These are phyloP conservation scores for Synaphobranchus kaupii DNA, from an alignment of 2,797 vertebrate species.

Conservation along the genomic window DNA sequence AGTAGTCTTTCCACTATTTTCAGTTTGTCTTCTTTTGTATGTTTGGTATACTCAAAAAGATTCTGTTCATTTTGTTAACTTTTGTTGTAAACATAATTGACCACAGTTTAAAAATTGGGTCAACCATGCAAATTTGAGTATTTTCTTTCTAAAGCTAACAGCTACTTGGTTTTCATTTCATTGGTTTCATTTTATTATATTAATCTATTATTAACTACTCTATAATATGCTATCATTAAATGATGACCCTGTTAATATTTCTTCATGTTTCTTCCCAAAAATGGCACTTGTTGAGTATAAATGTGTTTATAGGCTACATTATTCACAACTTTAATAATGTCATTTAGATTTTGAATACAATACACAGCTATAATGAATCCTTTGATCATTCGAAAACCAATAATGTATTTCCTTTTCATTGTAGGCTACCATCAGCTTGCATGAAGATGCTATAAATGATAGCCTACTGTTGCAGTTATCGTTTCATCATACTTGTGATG, in stretches of 20 bases:
- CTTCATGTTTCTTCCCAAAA: too few relatives aligned
- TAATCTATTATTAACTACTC: too few relatives aligned
- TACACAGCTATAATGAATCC: too few relatives aligned
- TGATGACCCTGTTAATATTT: too few relatives aligned
- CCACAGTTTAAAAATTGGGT: background rate
- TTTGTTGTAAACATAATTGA: background rate
- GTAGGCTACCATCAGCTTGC: background rate
- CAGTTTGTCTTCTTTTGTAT: background rate
- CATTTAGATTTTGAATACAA: background rate
- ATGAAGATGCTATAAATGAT: background rate
- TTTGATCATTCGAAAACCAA: background rate
- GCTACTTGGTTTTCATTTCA: background rate
- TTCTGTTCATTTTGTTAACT: background rate
- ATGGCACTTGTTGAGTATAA: background rate
- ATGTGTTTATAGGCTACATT: background rate
- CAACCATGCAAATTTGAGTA: background rate
- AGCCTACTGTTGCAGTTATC: background rate
- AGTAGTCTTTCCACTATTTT: background rate
- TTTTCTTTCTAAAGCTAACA: too few relatives aligned
- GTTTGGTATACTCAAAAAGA: background rate
- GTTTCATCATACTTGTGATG: background rate
- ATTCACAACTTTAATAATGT: background rate
- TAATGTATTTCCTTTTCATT: background rate
- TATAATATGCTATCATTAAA: too few relatives aligned
- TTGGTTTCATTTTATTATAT: too few relatives aligned